Evolutionary conservation across 2,888 invertebrate genomes (phyloP).

Genomic region (Yponomeuta plumbellus): DNA sequence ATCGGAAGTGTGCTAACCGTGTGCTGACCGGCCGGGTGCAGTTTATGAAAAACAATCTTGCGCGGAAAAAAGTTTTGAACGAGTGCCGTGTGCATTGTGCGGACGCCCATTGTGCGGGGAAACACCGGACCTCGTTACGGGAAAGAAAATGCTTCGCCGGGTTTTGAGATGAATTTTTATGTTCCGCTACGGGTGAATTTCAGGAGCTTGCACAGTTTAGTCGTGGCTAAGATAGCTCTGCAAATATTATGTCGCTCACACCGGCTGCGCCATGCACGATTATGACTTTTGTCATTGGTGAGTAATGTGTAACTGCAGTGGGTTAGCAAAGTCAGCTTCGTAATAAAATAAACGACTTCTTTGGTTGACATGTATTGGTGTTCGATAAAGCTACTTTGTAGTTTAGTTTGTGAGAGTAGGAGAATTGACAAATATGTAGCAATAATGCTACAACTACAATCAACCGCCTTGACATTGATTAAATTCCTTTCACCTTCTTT

Average conservation of each 20-base stretch:
- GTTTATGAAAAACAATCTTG: conserved; percentile 16
- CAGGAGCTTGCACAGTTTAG: conserved; percentile 1
- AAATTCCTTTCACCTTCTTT: not conserved
- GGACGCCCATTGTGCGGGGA: conserved; percentile 37
- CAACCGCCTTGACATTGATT: not conserved
- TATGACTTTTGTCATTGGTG: conserved; percentile 55
- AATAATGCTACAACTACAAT: not conserved
- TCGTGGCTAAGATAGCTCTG: not conserved
- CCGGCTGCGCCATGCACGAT: conserved; percentile 41
- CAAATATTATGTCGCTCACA: conserved; percentile 46
- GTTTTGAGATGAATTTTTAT: conserved; percentile 36
- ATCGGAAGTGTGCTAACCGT: conserved; percentile 3
- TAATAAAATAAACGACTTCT: too few species aligned
- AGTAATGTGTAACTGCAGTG: conserved; percentile 28
- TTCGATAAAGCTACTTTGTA: too few species aligned
- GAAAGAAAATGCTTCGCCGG: conserved; percentile 38
- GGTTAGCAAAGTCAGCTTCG: too few species aligned
- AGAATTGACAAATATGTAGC: too few species aligned
- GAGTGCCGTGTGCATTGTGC: conserved; percentile 46
- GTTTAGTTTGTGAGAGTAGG: too few species aligned
- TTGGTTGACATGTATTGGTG: too few species aligned
- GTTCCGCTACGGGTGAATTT: conserved; percentile 17
- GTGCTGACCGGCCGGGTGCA: conserved; percentile 18
- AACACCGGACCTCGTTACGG: conserved; percentile 27
- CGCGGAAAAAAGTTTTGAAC: conserved; percentile 38